Conservation (phyloP, 2,113 vertebrate genomes). For the Hystrix brachyura region DNA sequence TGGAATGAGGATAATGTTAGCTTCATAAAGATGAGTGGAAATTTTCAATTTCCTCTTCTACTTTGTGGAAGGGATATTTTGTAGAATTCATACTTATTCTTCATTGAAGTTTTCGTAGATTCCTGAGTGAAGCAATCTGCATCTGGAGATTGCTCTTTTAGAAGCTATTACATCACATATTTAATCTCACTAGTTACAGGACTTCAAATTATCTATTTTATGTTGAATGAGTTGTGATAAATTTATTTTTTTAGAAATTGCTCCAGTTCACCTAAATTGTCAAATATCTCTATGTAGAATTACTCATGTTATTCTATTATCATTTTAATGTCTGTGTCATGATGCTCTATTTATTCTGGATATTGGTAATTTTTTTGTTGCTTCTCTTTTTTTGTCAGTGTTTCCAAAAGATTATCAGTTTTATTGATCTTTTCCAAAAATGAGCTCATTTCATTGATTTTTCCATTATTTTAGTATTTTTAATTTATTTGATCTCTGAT, state of each 20-base stretch:
- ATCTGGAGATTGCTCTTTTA: neutral
- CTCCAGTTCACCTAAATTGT: neutral
- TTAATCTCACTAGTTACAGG: neutral
- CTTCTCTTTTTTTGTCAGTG: neutral
- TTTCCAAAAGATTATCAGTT: neutral
- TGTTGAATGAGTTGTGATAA: neutral
- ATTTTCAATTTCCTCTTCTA: neutral
- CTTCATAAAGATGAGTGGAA: neutral
- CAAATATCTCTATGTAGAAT: neutral
- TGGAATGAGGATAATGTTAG: neutral
- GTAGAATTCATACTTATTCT: neutral
- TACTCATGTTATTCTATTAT: neutral
- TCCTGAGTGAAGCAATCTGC: neutral
- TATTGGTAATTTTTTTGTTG: neutral
- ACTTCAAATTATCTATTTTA: neutral
- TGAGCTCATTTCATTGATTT: neutral
- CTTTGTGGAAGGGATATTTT: neutral
- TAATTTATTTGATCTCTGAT: neutral
- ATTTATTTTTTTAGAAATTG: neutral
- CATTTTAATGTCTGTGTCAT: neutral
- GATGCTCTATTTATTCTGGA: neutral
- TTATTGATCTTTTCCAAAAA: neutral
- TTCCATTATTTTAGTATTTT: conserved; percentile 1
- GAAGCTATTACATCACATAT: conserved; percentile 2
- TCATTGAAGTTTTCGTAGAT: neutral